Base-by-base conservation (phyloP, 2,113 vertebrate species). In the Bubo blakistoni region DNA sequence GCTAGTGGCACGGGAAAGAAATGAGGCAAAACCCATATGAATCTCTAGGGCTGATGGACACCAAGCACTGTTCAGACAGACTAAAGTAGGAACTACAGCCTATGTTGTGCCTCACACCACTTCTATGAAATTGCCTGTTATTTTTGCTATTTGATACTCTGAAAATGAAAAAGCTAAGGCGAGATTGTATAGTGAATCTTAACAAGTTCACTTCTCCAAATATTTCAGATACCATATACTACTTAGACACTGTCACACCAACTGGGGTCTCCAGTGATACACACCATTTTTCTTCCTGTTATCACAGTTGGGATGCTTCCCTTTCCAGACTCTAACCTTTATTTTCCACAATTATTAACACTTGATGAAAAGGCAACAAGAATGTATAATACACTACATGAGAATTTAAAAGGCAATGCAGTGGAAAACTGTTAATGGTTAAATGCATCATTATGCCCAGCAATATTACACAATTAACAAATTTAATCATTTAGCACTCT, bases 401-500 rank as follows among this genome's bases (percentile, higher is more conserved):
- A 78, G 66, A 92, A 67, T 88, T 66, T 72, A 80, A 81, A 94
- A 93, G 55, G 81, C 89, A 94, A 81, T 74, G 61, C 81, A 80
- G 51, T 85, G 86, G 88, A 94, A 97, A 96, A 86, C 78, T 46
- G 67, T 63, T 79, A 95, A 91, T 95, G 93, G 93, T 61, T 90
- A 92, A 92, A 94, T 80, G 94, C 82, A 94, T 96, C 67, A 74
- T 95, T 81, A 85, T 87, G 92, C 81, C 57, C 79, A 69, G 76
- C 66, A 96, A 93, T 91, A 71, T 57, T 42, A 91, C 59, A 93
- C 73, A 96, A 95, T 96, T 94, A 97, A 88, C 81, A 96, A 91
- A 97, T 97, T 79, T 88, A 93, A 94, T 97, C 91, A 94, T 94
- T 97, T 92, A 94, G 92, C 73, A 77, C 51, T 84, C 44, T 38